Evolutionary conservation across 2,113 vertebrate genomes (phyloP), one percentile per base, ranked within the genome.

Genomic region (Willisornis vidua): DNA sequence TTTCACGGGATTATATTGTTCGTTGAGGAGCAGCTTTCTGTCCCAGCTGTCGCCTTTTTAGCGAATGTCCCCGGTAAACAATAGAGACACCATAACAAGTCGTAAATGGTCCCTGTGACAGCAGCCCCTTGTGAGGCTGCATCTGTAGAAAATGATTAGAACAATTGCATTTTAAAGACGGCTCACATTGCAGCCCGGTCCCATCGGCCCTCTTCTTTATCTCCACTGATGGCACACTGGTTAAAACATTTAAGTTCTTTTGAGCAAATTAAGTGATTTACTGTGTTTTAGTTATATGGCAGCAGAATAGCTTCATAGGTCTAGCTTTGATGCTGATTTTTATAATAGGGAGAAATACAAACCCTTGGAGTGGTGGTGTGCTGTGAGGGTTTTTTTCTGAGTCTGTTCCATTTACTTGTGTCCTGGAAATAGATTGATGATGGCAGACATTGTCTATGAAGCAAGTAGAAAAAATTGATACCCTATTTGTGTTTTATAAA

Each of bases 141-240:
- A 98, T 98, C 98, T 99, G 98, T 98, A 98, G 98, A 98, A 98
- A 99, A 99, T 99, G 99, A 99, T 99, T 99, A 99, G 98, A 98
- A 99, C 98, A 99, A 99, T 99, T 98, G 98, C 98, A 98, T 99
- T 99, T 99, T 99, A 99, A 99, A 99, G 98, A 98, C 98, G 89
- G 98, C 98, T 98, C 97, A 98, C 98, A 98, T 97, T 97, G 98
- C 98, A 98, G 96, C 95, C 97, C 86, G 86, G 98, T 98, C 98
- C 98, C 98, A 98, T 99, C 97, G 98, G 98, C 96, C 98, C 97
- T 97, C 97, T 98, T 98, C 98, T 98, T 98, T 98, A 98, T 98
- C 96, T 98, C 97, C 81, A 94, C 96, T 98, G 97, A 98, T 98
- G 97, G 97, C 97, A 98, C 97, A 94, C 97, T 97, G 97, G 97